phyloP scores from a whole-genome alignment of 2,797 vertebrate genomes.

The Lacerta bilineata region DNA sequence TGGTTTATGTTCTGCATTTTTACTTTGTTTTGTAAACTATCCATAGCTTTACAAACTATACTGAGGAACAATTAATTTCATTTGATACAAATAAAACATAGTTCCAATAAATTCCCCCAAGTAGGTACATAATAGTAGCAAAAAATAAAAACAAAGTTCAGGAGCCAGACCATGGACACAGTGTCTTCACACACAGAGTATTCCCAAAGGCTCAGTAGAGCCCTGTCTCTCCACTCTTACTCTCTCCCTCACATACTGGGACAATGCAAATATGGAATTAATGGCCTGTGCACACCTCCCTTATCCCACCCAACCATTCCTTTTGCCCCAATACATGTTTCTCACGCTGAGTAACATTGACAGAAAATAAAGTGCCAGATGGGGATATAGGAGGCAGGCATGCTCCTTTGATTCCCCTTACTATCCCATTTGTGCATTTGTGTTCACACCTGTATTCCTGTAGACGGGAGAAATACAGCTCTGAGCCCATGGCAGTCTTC shows the following conservation, averaged over 20 bases:
- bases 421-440: not conserved
- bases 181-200: not conserved
- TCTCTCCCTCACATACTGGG: not conserved
- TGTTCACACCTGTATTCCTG: not conserved
- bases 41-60: not conserved
- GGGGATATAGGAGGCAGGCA: not conserved
- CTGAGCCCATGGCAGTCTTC: not conserved
- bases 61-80: not conserved
- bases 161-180: not conserved
- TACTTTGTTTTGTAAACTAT: not conserved
- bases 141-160: not conserved
- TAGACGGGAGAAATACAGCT: not conserved
- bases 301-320: not conserved
- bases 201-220: not conserved
- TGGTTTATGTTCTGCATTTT: not conserved
- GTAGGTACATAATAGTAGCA: not conserved
- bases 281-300: not conserved
- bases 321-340: not conserved
- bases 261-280: not conserved
- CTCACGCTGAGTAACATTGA: not conserved
- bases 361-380: no score
- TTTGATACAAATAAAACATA: constrained; percentile 5
- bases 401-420: not conserved
- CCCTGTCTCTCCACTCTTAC: not conserved
- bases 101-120: constrained; percentile 1